Evolutionary conservation across 2,888 invertebrate species (phyloP).

Genomic region (Diplazon laetatorius): DNA sequence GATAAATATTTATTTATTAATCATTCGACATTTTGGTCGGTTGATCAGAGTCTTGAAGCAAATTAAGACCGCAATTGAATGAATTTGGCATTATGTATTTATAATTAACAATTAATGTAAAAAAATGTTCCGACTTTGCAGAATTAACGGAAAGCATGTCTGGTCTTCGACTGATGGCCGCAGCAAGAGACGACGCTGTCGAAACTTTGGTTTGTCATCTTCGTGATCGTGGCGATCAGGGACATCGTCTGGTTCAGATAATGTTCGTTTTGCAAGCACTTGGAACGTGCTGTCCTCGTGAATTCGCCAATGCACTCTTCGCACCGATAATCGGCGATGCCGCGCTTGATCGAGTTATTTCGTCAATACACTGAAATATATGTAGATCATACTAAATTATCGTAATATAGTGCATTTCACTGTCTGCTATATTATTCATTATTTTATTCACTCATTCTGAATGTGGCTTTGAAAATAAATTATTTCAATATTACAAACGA

Average conservation of each 20-base stretch:
- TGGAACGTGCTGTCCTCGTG: slow-evolving; percentile 74
- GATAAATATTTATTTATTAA: too few species aligned
- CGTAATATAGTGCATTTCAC: not conserved
- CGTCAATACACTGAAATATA: slow-evolving; percentile 73
- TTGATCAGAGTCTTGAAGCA: too few species aligned
- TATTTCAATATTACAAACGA: not conserved
- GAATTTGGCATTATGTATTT: too few species aligned
- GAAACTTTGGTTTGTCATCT: slow-evolving; percentile 73
- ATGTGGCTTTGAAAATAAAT: not conserved
- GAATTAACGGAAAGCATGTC: slow-evolving; percentile 73
- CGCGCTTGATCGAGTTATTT: slow-evolving; percentile 76
- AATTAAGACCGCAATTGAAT: too few species aligned
- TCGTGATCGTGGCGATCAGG: slow-evolving; percentile 67
- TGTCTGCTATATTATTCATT: not conserved
- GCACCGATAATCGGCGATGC: slow-evolving; percentile 76
- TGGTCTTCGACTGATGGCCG: slow-evolving; percentile 67
- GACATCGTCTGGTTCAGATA: slow-evolving; percentile 72
- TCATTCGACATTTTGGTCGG: too few species aligned
- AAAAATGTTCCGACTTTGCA: too few species aligned
- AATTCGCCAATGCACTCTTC: slow-evolving; percentile 74
- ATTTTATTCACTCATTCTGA: not conserved
- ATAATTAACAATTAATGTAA: too few species aligned
- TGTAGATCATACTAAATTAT: not conserved
- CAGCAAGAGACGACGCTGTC: slow-evolving; percentile 71
- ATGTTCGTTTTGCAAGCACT: slow-evolving; percentile 75